Conservation (phyloP, 2,888 invertebrate genomes). For the Acleris literana region DNA sequence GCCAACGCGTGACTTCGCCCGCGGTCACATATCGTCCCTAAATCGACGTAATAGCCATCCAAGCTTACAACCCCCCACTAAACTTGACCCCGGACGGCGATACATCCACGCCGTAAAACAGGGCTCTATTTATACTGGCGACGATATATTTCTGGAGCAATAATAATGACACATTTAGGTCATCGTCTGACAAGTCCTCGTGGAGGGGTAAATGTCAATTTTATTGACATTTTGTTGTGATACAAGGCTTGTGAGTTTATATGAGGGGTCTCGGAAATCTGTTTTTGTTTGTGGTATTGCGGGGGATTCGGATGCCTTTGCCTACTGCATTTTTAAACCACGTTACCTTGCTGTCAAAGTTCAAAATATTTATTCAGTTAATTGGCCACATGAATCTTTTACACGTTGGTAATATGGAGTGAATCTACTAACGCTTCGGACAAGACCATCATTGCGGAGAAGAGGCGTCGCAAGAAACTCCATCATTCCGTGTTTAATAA, state of each 20-base stretch:
- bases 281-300: neutral
- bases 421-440: too few species aligned
- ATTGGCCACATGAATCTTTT: too few species aligned
- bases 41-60: constrained; percentile 32
- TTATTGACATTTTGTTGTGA: constrained; percentile 34
- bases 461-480: too few species aligned
- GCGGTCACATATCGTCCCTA: constrained; percentile 33
- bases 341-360: too few species aligned
- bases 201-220: constrained; percentile 28
- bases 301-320: neutral
- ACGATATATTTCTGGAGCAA: constrained; percentile 32
- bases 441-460: too few species aligned
- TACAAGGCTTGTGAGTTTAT: constrained; percentile 22
- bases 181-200: constrained; percentile 27
- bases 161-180: constrained; percentile 37
- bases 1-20: constrained; percentile 21
- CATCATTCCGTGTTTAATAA: too few species aligned
- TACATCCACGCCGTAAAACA: neutral
- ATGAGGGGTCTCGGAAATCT: constrained; percentile 7
- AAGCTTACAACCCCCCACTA: constrained; percentile 18
- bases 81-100: neutral
- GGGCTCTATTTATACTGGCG: constrained; percentile 6
- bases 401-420: too few species aligned
- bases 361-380: too few species aligned
- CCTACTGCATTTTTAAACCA: too few species aligned